Base-by-base conservation (phyloP, 2,113 vertebrate species). In the Onychostoma macrolepis region DNA sequence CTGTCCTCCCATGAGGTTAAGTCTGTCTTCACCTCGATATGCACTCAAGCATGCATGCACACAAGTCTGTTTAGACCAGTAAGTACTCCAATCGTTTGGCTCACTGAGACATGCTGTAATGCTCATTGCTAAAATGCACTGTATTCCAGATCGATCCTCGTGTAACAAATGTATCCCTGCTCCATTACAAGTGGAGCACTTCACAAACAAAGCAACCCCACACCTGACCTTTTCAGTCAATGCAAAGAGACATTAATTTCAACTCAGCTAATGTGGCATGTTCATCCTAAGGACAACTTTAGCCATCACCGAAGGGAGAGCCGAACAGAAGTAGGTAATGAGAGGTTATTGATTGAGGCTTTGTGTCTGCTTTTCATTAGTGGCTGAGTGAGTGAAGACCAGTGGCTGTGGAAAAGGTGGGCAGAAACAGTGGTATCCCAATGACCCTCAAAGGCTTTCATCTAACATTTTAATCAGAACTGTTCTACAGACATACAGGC, bases 321-420 rank as follows among this genome's bases (percentile, higher is more conserved):
- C 85, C 91, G 84, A 90, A 89, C 89, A 93, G 92, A 93, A 91
- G 92, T 69, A 88, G 76, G 87, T 93, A 94, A 95, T 93, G 93
- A 94, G 91, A 81, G 86, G 36, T 87, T 93, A 95, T 95, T 90
- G 94, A 95, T 93, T 88, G 92, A 89, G 91, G 92, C 85, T 92
- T 85, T 91, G 89, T 91, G 92, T 92, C 91, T 87, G 90, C 94
- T 93, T 93, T 94, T 94, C 92, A 94, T 95, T 94, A 94, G 90
- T 77, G 84, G 71, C 76, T 86, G 90, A 89, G 83, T 90, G 84
- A 89, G 87, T 89, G 30, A 89, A 89, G 92, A 90, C 88, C 89
- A 88, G 43, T 50, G 86, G 74, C 72, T 86, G 81, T 89, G 92
- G 80, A 36, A 63, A 84, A 89, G 90, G 87, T 91, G 89, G 91